Conservation (phyloP, 1,140 invertebrate species). For the Uloborus diversus region DNA sequence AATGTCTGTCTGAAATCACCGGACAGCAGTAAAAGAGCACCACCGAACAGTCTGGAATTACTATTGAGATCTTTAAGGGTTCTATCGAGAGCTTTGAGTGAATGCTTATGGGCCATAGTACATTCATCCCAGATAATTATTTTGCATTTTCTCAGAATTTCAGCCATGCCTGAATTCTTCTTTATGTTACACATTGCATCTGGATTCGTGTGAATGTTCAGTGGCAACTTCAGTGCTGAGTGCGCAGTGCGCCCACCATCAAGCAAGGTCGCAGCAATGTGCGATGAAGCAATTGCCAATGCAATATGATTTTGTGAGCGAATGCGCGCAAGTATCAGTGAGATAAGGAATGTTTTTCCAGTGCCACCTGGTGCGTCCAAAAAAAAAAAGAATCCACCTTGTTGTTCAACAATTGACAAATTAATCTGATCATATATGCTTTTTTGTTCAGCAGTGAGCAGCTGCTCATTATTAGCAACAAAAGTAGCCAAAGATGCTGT, state of each 20-base stretch:
- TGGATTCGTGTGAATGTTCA: too few relatives aligned
- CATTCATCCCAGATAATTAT: conserved; percentile 60
- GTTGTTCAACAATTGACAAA: conserved; percentile 58
- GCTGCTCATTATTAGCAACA: conserved; percentile 6
- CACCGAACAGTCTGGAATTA: too few relatives aligned
- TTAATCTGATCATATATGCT: conserved; percentile 30
- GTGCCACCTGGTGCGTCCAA: conserved; percentile 60
- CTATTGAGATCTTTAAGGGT: too few relatives aligned
- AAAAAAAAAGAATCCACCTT: too few relatives aligned
- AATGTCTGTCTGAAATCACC: too few relatives aligned
- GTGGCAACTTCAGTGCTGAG: conserved; percentile 68
- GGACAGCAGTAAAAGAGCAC: too few relatives aligned
- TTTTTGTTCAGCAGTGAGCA: conserved; percentile 18
- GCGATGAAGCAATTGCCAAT: conserved; percentile 68
- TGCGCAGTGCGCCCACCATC: conserved; percentile 68
- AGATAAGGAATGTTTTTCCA: conserved; percentile 63
- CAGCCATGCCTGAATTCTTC: conserved; percentile 11
- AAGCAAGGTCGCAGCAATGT: conserved; percentile 69
- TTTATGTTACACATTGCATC: conserved; percentile 39
- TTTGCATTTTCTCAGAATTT: conserved; percentile 40
- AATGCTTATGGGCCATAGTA: conserved; percentile 54
- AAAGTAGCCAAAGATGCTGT: background rate
- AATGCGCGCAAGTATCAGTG: conserved; percentile 41
- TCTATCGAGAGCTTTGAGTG: too few relatives aligned
- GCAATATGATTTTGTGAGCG: conserved; percentile 61